A percentile compares a stretch with the other conserved stretches of the same genome.
phyloP scores from a whole-genome alignment of 1,140 invertebrate genomes.

The Micrasema minimum region DNA sequence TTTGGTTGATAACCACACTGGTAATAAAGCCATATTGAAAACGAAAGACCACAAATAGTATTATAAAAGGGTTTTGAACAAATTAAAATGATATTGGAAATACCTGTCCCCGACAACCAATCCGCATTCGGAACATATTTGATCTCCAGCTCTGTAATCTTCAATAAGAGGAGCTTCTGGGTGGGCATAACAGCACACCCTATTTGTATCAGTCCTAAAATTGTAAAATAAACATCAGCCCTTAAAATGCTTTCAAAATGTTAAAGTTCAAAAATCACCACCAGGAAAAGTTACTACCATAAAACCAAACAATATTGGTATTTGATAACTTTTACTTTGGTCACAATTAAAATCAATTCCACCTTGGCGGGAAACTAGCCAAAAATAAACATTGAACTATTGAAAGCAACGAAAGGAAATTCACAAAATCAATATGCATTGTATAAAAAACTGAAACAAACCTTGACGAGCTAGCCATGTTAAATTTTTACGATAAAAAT shows the following conservation, averaged over 20 bases:
- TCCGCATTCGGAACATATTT: constrained; percentile 99
- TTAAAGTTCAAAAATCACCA: neutral
- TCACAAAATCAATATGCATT: constrained; percentile 51
- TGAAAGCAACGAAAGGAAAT: neutral
- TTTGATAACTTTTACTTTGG: constrained; percentile 1
- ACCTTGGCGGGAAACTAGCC: neutral
- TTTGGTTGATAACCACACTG: too few species aligned
- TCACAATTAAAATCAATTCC: neutral
- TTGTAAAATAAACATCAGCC: neutral
- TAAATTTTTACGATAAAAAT: constrained; percentile 46
- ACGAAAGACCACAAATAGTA: too few species aligned
- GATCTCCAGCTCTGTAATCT: constrained; percentile 98
- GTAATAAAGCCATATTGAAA: too few species aligned
- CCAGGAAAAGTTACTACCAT: neutral
- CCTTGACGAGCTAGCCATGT: constrained; percentile 68
- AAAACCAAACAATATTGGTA: neutral
- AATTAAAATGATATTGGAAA: constrained; percentile 5
- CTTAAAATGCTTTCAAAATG: too few species aligned
- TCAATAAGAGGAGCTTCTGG: constrained; percentile 96
- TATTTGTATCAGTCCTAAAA: constrained; percentile 77
- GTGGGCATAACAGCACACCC: constrained; percentile 91
- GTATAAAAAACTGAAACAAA: constrained; percentile 59
- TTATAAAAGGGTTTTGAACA: too few species aligned
- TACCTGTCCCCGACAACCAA: constrained; percentile 98
- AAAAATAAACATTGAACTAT: neutral